phyloP scores from a whole-genome alignment of 2,888 invertebrate genomes.

The Exephanes ischioxanthus region DNA sequence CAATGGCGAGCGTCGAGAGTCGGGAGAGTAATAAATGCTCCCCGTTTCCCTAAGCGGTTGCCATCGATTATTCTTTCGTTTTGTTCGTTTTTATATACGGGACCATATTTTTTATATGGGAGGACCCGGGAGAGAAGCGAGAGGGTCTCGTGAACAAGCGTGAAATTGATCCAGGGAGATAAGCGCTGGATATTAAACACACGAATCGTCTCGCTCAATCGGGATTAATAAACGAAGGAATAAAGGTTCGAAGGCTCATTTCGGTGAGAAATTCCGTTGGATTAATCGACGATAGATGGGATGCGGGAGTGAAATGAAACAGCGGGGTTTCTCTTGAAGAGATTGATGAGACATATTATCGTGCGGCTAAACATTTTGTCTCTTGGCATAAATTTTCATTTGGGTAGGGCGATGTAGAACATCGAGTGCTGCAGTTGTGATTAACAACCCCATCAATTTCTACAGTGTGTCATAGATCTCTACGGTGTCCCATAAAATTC shows the following conservation, averaged over 20 bases:
- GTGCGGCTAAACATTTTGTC: no score
- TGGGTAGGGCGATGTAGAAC: no score
- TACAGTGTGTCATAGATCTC: no score
- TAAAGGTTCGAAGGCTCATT: conserved; percentile 44
- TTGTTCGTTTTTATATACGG: not conserved
- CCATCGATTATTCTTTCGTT: conserved; percentile 36
- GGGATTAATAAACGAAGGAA: conserved; percentile 50
- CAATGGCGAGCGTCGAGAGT: not conserved
- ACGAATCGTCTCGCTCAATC: conserved; percentile 56
- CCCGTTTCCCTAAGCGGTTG: conserved; percentile 51
- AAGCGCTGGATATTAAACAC: conserved; percentile 59
- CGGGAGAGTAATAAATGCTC: conserved; percentile 50
- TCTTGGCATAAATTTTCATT: no score
- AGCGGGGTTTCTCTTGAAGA: not conserved
- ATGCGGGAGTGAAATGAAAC: not conserved
- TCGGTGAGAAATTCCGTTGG: conserved; percentile 16
- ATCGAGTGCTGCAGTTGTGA: no score
- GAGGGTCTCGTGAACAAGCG: conserved; percentile 53
- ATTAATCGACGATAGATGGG: not conserved
- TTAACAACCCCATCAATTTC: no score
- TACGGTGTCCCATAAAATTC: no score
- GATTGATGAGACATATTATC: no score
- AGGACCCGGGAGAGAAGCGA: conserved; percentile 25
- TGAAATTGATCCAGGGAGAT: conserved; percentile 64
- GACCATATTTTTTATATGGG: not conserved